These are phyloP conservation scores for Drosophila murphyi DNA, from an alignment of 1,140 invertebrate species.

Conservation along the genomic window DNA sequence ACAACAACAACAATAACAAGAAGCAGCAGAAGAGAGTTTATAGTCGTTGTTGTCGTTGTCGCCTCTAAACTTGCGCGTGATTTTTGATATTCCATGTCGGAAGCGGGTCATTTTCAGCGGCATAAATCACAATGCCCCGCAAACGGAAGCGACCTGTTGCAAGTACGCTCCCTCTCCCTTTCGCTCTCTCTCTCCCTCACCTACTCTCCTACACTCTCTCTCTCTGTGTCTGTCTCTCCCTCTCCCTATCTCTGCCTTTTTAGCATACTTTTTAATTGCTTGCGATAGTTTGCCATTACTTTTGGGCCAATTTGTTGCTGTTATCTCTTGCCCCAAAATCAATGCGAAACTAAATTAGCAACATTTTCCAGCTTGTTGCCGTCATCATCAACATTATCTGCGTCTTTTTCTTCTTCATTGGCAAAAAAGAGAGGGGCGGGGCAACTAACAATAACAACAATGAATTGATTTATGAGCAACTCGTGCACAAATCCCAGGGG, in stretches of 20 bases:
- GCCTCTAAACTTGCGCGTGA: conserved; percentile 66
- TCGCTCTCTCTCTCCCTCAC: conserved; percentile 23
- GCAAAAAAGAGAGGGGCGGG: background rate
- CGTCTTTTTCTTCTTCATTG: background rate
- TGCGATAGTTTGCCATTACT: conserved; percentile 7
- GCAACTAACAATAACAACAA: conserved; percentile 52
- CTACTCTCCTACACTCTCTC: conserved; percentile 12
- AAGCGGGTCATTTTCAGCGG: conserved; percentile 80
- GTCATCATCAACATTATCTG: conserved; percentile 47
- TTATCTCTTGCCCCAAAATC: conserved; percentile 26
- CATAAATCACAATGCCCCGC: conserved; percentile 71
- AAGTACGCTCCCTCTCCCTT: conserved; percentile 4
- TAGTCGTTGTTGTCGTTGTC: conserved; percentile 16
- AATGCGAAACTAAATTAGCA: conserved; percentile 64
- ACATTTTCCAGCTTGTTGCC: conserved; percentile 79
- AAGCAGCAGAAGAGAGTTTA: background rate
- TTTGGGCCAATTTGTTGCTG: conserved; percentile 46
- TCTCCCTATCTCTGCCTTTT: conserved; percentile 27
- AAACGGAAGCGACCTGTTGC: conserved; percentile 74
- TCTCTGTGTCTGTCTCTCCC: conserved; percentile 18
- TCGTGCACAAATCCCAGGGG: conserved; percentile 66
- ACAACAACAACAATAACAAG: background rate
- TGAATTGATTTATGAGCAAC: conserved; percentile 77
- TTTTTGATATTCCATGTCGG: conserved; percentile 80
- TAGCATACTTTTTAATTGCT: conserved; percentile 22